Percentiles rank a stretch among this genome's conserved stretches.
These are phyloP conservation scores for Linyphia triangularis DNA, from an alignment of 2,888 invertebrate species.

Conservation along the genomic window DNA sequence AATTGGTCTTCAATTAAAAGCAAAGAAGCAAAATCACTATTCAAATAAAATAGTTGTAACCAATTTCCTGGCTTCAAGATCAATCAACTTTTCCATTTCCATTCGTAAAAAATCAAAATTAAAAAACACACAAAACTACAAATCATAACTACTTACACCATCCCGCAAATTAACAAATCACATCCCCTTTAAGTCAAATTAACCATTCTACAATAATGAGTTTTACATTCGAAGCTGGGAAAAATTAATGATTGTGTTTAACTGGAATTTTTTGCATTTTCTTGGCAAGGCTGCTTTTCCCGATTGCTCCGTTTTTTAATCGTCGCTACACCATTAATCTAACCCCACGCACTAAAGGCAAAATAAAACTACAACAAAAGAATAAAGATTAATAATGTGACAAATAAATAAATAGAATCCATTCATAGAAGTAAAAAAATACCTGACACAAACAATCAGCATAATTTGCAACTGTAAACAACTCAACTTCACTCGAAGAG, in stretches of 20 bases:
- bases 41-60: no score
- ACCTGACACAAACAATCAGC: constrained; percentile 23
- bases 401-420: constrained; percentile 16
- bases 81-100: no score
- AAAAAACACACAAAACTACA: no score
- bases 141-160: no score
- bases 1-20: no score
- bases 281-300: neutral
- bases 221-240: constrained; percentile 2
- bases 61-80: no score
- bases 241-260: constrained; percentile 16
- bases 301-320: neutral
- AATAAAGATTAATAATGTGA: neutral
- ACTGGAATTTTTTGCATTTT: neutral
- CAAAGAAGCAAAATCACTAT: no score
- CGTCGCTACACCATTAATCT: neutral
- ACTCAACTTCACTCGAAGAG: constrained; percentile 27
- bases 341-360: neutral
- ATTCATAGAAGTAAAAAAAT: constrained; percentile 1
- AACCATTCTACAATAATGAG: constrained; percentile 15
- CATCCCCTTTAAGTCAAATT: constrained; percentile 14
- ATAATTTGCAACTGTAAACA: constrained; percentile 35
- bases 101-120: no score
- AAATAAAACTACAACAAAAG: neutral
- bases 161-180: neutral